Evolutionary conservation across 2,797 vertebrate species (phyloP), one percentile per base, ranked within the genome.

Genomic region (Acrossocheilus wenchowensis): DNA sequence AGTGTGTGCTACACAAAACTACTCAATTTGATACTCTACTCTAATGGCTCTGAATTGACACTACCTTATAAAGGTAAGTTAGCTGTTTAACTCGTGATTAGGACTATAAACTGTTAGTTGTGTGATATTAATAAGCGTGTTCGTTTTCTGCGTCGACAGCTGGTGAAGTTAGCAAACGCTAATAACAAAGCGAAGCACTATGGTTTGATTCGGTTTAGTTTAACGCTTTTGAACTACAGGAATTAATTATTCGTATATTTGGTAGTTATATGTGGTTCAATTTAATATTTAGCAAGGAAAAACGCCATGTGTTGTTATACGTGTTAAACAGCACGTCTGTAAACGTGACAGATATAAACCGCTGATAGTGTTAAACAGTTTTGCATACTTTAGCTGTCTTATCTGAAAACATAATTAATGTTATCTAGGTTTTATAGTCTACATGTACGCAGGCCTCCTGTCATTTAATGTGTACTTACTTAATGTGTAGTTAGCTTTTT

Each of bases 31-130:
- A 52, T 30, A 23, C n/a, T 78, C 19, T 6, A 34, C n/a, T 21
- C 5, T 30, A 81, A 85, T 85, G 84, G 21, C 7, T 26, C 10
- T 50, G 30, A 43, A 14, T 52, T 72, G 52, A 83, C 23, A 41
- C 34, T 66, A 66, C 12, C 41, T 23, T 74, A 1, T 73, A 66
- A 75, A 43, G 85, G 85, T 86, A 81, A 81, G 78, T 52, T 62
- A 48, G 8, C 6, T 3, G 12, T 81, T 74, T 73, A 81, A 34
- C 36, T 57, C 17, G 9, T 14, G 10, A 3, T 84, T n/a, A 26
- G 10, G 57, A 10, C 1, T 62, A 5, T 23, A 4, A 54, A 4
- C 2, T 5, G 48, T 45, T 57, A 2, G 15, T 39, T 52, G 11
- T 30, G 69, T 71, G 17, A 43, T 23, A 69, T 57, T 15, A 36